phyloP scores from a whole-genome alignment of 2,113 vertebrate species.

The Anguilla rostrata region DNA sequence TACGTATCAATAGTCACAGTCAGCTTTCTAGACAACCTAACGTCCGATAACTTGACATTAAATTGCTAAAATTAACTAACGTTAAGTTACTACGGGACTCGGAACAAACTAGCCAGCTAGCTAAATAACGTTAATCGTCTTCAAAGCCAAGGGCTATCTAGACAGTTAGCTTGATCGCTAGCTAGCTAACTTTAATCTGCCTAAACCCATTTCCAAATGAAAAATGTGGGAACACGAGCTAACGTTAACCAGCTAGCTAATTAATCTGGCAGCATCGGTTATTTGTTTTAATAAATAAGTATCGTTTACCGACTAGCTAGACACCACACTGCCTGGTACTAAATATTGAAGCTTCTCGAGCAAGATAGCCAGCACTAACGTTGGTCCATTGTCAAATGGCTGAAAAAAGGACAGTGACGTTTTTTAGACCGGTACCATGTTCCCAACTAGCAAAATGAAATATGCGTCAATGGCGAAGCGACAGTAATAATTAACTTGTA shows the following conservation, averaged over 20 bases:
- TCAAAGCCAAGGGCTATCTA: neutral
- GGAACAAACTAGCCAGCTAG: no score
- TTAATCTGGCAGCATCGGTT: no score
- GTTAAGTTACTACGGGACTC: no score
- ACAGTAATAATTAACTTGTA: no score
- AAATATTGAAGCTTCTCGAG: no score
- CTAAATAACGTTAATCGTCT: no score
- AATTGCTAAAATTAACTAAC: no score
- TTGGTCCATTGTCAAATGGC: slow-evolving; percentile 1
- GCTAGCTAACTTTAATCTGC: no score
- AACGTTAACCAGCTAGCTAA: neutral
- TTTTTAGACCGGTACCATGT: neutral
- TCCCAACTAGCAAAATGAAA: neutral
- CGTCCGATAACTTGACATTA: no score
- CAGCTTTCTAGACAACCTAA: neutral
- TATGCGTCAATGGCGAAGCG: neutral
- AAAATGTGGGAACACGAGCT: neutral
- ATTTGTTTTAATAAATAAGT: neutral
- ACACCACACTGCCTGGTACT: no score
- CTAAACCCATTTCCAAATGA: no score
- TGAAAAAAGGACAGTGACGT: neutral
- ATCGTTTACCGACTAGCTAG: neutral
- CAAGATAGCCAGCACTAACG: no score
- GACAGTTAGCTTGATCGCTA: neutral
- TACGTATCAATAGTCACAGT: neutral